These are phyloP conservation scores for Calliscelio sp. DNA, from an alignment of 2,888 invertebrate genomes.

Conservation along the genomic window DNA sequence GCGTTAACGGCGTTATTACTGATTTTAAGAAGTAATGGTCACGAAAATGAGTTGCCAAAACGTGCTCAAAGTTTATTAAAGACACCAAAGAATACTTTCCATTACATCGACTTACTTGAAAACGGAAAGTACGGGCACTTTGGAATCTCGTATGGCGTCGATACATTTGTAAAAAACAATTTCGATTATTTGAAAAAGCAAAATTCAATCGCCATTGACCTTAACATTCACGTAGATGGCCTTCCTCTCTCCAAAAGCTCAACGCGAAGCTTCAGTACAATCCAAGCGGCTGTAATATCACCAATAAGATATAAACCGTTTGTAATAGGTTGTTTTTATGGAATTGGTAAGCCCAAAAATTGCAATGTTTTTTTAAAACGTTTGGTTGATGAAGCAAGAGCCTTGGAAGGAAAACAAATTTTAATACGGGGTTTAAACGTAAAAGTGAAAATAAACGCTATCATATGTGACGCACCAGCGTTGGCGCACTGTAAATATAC, in stretches of 20 bases:
- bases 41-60: constrained; percentile 23
- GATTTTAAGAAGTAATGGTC: constrained; percentile 11
- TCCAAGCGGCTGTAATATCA: constrained; percentile 5
- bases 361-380: background rate
- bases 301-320: background rate
- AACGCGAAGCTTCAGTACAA: background rate
- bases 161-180: constrained; percentile 5
- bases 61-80: constrained; percentile 13
- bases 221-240: constrained; percentile 21
- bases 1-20: background rate
- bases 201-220: background rate
- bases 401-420: no score
- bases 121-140: no score
- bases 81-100: constrained; percentile 11
- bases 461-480: constrained; percentile 1
- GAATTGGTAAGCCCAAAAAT: constrained; percentile 2
- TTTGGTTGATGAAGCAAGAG: no score
- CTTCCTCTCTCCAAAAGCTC: constrained; percentile 14
- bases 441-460: no score
- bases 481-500: background rate
- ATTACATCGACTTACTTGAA: background rate
- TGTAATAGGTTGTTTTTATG: background rate
- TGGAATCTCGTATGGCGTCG: no score
- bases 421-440: no score
- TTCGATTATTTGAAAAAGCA: background rate